Evolutionary conservation across 2,797 vertebrate species (phyloP).

Genomic region (Sternotherus odoratus): DNA sequence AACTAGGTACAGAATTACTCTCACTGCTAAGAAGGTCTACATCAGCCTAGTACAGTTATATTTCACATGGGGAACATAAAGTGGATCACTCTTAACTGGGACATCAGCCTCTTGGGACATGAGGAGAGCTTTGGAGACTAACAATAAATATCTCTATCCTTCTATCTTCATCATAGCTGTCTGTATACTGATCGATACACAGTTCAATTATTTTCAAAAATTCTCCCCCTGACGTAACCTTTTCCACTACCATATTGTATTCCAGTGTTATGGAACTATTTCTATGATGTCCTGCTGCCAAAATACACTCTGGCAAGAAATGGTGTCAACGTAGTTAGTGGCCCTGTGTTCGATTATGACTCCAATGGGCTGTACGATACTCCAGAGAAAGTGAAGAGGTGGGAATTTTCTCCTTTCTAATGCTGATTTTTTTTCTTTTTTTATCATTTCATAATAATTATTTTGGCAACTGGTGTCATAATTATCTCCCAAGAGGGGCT

Average conservation of each 20-base stretch:
- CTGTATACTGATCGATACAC: neutral
- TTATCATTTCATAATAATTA: neutral
- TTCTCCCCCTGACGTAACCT: neutral
- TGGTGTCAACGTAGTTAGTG: conserved; percentile 87
- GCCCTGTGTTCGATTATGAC: conserved; percentile 92
- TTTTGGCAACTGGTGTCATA: no score
- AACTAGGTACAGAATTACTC: neutral
- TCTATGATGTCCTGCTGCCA: conserved; percentile 83
- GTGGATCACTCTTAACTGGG: neutral
- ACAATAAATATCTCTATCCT: neutral
- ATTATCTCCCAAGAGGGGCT: neutral
- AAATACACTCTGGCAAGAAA: conserved; percentile 84
- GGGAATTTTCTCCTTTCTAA: conserved; percentile 49
- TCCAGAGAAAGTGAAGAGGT: conserved; percentile 84
- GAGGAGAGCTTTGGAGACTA: neutral
- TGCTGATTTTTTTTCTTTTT: neutral
- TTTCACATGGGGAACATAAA: neutral
- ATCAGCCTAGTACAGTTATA: neutral
- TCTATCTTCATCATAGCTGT: neutral
- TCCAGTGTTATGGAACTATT: conserved; percentile 91
- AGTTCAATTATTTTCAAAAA: neutral
- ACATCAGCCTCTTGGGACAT: neutral
- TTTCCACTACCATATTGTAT: conserved; percentile 10
- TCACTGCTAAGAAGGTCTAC: neutral
- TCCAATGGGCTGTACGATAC: conserved; percentile 88